phyloP scores from a whole-genome alignment of 37 sponge, comb jelly and placozoan genomes.

The Bolinopsis microptera region DNA sequence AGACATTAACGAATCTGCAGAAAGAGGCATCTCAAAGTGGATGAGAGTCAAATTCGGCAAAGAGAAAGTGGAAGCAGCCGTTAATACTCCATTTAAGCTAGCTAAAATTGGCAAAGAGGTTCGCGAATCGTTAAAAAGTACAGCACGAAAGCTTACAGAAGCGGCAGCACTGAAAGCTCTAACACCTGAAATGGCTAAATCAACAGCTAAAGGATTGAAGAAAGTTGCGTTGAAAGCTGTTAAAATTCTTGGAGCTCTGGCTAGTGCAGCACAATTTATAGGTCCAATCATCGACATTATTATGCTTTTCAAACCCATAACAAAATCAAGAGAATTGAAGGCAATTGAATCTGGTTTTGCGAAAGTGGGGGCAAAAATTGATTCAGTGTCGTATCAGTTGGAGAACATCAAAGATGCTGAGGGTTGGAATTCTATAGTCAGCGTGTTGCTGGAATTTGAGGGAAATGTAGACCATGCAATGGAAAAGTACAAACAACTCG shows the following conservation, averaged over 20 bases:
- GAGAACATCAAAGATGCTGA: background rate
- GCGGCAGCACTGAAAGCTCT: background rate
- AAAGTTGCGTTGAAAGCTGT: background rate
- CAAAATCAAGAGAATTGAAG: background rate
- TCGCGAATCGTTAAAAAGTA: background rate
- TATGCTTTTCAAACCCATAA: background rate
- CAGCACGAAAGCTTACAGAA: background rate
- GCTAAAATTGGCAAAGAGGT: background rate
- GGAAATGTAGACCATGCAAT: background rate
- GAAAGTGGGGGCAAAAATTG: constrained; percentile 1
- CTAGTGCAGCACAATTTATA: background rate
- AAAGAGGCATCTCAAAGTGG: background rate
- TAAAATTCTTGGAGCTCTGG: background rate
- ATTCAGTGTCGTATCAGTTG: background rate
- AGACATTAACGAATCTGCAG: background rate
- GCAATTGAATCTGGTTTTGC: constrained; percentile 48
- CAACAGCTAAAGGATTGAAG: background rate
- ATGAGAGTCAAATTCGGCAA: background rate
- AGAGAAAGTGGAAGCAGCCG: background rate
- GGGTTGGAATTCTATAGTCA: background rate
- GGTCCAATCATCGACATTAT: constrained; percentile 11
- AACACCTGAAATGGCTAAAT: background rate
- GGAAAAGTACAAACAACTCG: background rate
- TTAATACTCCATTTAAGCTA: background rate
- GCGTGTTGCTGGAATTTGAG: background rate